Conservation (phyloP, 2,797 vertebrate genomes). For the Geotrypetes seraphini region DNA sequence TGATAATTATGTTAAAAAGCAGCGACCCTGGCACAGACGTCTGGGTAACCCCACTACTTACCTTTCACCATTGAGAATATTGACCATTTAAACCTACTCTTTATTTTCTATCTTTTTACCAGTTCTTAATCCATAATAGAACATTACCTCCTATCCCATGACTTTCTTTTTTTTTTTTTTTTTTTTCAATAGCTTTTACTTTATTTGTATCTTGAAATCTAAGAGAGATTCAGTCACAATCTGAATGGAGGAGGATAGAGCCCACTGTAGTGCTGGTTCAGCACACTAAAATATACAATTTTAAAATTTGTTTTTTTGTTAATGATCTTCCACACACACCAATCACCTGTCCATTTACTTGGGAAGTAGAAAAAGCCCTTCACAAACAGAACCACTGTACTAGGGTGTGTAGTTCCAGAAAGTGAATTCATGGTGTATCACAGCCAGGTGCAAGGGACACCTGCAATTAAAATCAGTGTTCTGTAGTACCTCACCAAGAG, state of each 20-base stretch:
- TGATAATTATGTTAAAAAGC: too few species aligned
- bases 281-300: constrained; percentile 57
- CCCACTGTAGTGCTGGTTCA: constrained; percentile 73
- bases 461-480: constrained; percentile 5
- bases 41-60: too few species aligned
- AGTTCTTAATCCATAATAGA: too few species aligned
- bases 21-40: too few species aligned
- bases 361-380: constrained; percentile 37
- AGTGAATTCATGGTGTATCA: constrained; percentile 11
- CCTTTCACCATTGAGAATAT: too few species aligned
- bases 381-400: constrained; percentile 20
- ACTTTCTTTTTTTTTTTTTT: too few species aligned
- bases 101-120: too few species aligned
- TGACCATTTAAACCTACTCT: too few species aligned
- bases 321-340: constrained; percentile 19
- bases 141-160: too few species aligned
- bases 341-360: constrained; percentile 13
- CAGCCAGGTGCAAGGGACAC: neutral
- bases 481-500: neutral
- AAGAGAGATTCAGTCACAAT: constrained; percentile 50
- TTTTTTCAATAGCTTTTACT: constrained; percentile 53
- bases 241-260: constrained; percentile 85
- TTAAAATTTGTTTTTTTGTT: constrained; percentile 20
- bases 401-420: constrained; percentile 2
- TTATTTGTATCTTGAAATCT: constrained; percentile 56